Conservation (phyloP, 2,888 invertebrate genomes). For the Ophonus ardosiacus region DNA sequence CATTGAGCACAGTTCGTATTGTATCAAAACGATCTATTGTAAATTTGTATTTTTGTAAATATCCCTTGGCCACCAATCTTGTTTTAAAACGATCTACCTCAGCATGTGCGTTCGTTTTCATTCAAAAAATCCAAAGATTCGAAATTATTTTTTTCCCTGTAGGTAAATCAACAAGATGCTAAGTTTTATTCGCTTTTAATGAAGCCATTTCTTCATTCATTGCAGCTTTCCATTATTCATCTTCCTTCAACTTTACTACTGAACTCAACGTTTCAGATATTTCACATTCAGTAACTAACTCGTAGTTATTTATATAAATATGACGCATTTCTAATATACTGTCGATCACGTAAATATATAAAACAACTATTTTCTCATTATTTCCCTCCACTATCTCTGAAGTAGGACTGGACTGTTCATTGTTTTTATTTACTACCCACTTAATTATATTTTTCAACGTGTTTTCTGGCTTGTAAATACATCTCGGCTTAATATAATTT, state of each 20-base stretch:
- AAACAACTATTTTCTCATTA: neutral
- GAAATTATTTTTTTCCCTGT: slow-evolving; percentile 2
- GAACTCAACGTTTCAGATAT: too few relatives aligned
- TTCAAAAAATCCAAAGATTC: slow-evolving; percentile 7
- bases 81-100: neutral
- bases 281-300: neutral
- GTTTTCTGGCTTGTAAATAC: too few relatives aligned
- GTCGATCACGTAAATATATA: neutral
- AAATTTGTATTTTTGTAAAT: too few relatives aligned
- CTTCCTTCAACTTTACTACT: slow-evolving; percentile 34
- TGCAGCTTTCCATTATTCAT: slow-evolving; percentile 48
- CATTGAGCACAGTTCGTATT: slow-evolving; percentile 67
- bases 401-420: neutral
- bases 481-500: slow-evolving; percentile 22
- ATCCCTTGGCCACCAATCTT: too few relatives aligned
- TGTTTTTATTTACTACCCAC: slow-evolving; percentile 5
- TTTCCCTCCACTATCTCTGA: neutral
- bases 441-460: too few relatives aligned
- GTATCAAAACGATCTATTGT: slow-evolving; percentile 69
- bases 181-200: too few relatives aligned
- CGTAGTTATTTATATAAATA: neutral
- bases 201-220: too few relatives aligned
- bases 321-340: neutral
- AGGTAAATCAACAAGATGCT: neutral
- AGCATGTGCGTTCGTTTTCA: neutral